These are phyloP conservation scores for Agonum fuliginosum DNA, from an alignment of 2,888 invertebrate species.

Conservation along the genomic window DNA sequence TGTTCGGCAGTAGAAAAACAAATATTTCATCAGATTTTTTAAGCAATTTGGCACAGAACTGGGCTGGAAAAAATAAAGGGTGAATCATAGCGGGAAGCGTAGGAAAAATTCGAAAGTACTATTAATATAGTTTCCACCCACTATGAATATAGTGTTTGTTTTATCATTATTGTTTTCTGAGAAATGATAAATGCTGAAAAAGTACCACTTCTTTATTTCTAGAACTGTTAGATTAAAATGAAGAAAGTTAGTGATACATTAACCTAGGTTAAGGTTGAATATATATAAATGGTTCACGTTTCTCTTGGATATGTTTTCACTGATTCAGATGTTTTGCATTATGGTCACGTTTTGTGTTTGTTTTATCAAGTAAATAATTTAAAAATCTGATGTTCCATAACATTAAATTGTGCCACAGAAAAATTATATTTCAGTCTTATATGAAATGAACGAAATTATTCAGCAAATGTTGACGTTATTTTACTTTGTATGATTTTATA, in stretches of 20 bases:
- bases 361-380: conserved; percentile 3
- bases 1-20: background rate
- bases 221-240: background rate
- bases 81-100: conserved; percentile 1
- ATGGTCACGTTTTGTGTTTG: background rate
- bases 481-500: too few relatives aligned
- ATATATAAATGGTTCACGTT: background rate
- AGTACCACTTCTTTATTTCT: background rate
- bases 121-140: conserved; percentile 1
- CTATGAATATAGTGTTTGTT: background rate
- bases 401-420: background rate
- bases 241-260: background rate
- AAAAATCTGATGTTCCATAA: background rate
- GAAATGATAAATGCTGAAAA: background rate
- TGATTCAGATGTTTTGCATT: conserved; percentile 15
- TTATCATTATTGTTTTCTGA: background rate
- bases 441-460: too few relatives aligned
- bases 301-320: background rate
- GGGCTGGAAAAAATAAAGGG: background rate
- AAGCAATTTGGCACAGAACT: conserved; percentile 10
- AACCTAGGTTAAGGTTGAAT: conserved; percentile 32
- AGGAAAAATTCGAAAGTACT: too few relatives aligned
- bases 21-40: background rate
- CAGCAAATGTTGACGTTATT: too few relatives aligned
- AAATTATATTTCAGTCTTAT: too few relatives aligned